A percentile compares a stretch with the other conserved stretches of the same genome.
Conservation (phyloP, 2,113 vertebrate genomes). For the human region GRCh38 chr7:17344001-17344500, state of each 20-base stretch:
- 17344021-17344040: not conserved
- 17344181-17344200: constrained; percentile 73
- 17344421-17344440: constrained; percentile 70
- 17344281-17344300: constrained; percentile 79
- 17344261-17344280: constrained; percentile 80
- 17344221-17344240: constrained; percentile 77
- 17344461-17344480: constrained; percentile 59
- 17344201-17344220: constrained; percentile 72
- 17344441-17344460: constrained; percentile 68
- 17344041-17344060: constrained; percentile 65
- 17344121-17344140: constrained; percentile 66
- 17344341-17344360: constrained; percentile 83
- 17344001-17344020: not conserved
- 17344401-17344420: constrained; percentile 74
- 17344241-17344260: constrained; percentile 79
- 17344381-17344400: constrained; percentile 68
- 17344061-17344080: constrained; percentile 73
- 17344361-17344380: constrained; percentile 80
- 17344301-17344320: constrained; percentile 80
- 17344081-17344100: constrained; percentile 56
- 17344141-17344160: constrained; percentile 52
- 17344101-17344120: constrained; percentile 49
- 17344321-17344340: constrained; percentile 81
- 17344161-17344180: constrained; percentile 25
- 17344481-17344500: constrained; percentile 65